Base-by-base conservation (phyloP, 1,140 invertebrate species). In the Globodera rostochiensis region DNA sequence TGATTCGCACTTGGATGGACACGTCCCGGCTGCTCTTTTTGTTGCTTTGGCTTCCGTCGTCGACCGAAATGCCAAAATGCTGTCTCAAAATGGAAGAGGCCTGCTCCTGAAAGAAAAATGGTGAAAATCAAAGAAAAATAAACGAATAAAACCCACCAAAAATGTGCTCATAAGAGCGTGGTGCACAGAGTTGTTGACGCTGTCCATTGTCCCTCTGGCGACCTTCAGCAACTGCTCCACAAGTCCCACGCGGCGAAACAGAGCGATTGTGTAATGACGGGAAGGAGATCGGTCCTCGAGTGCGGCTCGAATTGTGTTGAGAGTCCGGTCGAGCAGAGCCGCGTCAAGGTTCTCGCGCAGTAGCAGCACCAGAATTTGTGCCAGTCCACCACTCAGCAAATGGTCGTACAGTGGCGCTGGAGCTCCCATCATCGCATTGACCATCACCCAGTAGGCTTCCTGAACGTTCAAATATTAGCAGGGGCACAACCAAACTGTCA, bases 391-490 rank as follows among this genome's bases (percentile, higher is more conserved):
- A 47, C 81, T 82, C 19, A 82, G 46, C 66, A 82, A 25, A 49
- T 82, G 53, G 15, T 82, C 81, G 69, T 73, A 82, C 25, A 82
- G 57, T 15, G 21, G 45, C 25, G 25, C 3, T 6, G 81, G 67
- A 45, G 81, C 81, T 3, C 80, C 80, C 67, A 75, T 82, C 77
- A 82, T 57, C 7, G 81, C 81, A 69, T 82, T 82, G 9, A 82
- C 77, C n/a, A 82, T 13, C 45, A 82, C 77, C 81, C 81, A 82
- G 50, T 73, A 82, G 13, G 81, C 81, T n/a, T 82, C 81, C 81
- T 82, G 70, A 73, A 82, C 15, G 45, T 53, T 2, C 6, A 19
- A 19, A 66, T n/a, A n/a, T 36, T 36, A 36, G 36, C 36, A 36
- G 36, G 36, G 36, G 3, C 1, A 36, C 36, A 36, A 36, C 36